Evolutionary conservation across 2,113 vertebrate genomes (phyloP).

Genomic region (Eurystomus gularis): DNA sequence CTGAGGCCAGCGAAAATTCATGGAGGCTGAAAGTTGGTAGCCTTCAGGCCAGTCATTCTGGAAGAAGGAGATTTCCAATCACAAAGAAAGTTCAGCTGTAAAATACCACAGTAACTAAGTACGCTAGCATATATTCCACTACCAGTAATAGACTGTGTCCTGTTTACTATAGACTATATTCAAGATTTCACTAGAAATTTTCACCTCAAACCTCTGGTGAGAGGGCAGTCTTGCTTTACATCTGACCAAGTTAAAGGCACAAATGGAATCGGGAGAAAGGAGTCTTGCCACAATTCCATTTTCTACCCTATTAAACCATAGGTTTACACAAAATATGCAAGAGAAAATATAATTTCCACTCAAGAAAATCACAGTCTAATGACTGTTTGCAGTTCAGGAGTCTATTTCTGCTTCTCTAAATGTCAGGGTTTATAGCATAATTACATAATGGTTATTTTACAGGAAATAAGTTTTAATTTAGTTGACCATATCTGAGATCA

Average conservation of each 20-base stretch:
- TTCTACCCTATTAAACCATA: neutral
- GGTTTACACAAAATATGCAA: neutral
- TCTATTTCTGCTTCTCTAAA: neutral
- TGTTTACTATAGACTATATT: neutral
- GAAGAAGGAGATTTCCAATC: constrained; percentile 26
- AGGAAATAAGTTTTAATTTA: neutral
- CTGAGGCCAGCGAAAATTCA: constrained; percentile 84
- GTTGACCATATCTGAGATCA: neutral
- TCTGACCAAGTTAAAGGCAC: neutral
- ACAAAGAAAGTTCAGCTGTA: neutral
- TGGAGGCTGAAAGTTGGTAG: constrained; percentile 79
- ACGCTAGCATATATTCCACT: neutral
- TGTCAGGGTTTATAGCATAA: neutral
- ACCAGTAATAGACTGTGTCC: neutral
- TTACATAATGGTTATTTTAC: neutral
- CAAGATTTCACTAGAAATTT: neutral
- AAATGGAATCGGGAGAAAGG: neutral
- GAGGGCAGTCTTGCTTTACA: neutral
- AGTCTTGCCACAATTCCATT: neutral
- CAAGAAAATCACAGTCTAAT: neutral
- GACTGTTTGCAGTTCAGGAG: neutral
- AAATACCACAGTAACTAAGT: neutral
- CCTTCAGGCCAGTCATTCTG: constrained; percentile 85
- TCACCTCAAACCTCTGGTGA: neutral
- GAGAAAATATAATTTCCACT: neutral